A percentile compares a stretch with the other conserved stretches of the same genome.
Conservation (phyloP, 2,888 invertebrate genomes). For the Rhodophaea formosa region DNA sequence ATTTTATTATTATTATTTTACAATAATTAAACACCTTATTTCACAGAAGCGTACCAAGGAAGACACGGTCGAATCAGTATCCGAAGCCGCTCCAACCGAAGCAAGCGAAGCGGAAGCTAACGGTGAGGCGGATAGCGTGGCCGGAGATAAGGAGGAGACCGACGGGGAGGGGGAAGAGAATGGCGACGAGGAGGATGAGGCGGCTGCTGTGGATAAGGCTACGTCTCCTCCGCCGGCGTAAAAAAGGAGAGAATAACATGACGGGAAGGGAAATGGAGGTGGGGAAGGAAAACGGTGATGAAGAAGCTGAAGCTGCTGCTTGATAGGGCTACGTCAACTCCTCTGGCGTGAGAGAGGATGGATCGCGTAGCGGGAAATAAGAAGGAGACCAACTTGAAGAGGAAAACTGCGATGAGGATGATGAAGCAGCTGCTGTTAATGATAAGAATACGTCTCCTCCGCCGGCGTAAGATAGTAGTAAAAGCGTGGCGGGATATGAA, state of each 20-base stretch:
- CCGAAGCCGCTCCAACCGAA: constrained; percentile 43
- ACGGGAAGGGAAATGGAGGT: background rate
- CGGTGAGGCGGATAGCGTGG: constrained; percentile 42
- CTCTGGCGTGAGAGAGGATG: too few species aligned
- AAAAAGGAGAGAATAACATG: too few species aligned
- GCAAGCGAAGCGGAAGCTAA: constrained; percentile 37
- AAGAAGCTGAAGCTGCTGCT: background rate
- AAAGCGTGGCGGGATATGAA: constrained; percentile 45
- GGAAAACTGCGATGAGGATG: too few species aligned
- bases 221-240: constrained; percentile 73
- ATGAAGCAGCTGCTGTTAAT: too few species aligned
- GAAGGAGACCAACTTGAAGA: too few species aligned
- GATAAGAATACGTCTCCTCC: too few species aligned
- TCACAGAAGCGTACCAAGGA: constrained; percentile 65
- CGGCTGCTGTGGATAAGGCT: constrained; percentile 65
- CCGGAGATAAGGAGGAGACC: constrained; percentile 44
- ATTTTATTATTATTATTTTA: too few species aligned
- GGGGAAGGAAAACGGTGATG: background rate
- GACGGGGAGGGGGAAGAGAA: constrained; percentile 51
- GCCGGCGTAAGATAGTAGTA: constrained; percentile 37
- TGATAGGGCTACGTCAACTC: too few species aligned
- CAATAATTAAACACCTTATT: background rate
- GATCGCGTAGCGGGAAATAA: too few species aligned
- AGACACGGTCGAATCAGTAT: constrained; percentile 45
- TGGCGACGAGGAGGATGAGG: constrained; percentile 42